These are phyloP conservation scores for Microtus montanus DNA, from an alignment of 2,113 vertebrate genomes.

Conservation along the genomic window DNA sequence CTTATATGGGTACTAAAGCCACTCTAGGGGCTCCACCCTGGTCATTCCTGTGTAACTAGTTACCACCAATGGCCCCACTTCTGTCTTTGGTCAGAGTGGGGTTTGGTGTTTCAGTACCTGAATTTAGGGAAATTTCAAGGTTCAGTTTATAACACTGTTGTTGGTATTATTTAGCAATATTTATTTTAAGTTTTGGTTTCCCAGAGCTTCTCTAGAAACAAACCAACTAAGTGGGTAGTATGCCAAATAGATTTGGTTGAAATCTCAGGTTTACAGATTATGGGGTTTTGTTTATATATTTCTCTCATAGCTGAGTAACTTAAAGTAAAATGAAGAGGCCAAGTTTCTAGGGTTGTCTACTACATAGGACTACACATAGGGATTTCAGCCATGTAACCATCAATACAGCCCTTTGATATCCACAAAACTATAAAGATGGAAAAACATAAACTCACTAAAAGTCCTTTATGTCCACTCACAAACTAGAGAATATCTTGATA, in stretches of 20 bases:
- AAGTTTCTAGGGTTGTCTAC: not conserved
- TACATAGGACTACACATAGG: not conserved
- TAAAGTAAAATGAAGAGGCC: not conserved
- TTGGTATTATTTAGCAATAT: not conserved
- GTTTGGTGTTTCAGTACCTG: too few species aligned
- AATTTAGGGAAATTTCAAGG: not conserved
- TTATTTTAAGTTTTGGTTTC: not conserved
- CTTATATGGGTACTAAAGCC: not conserved
- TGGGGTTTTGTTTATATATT: not conserved
- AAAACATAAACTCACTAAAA: not conserved
- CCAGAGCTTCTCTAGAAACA: not conserved
- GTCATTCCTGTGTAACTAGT: not conserved
- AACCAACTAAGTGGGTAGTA: not conserved
- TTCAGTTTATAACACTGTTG: not conserved
- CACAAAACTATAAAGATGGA: not conserved
- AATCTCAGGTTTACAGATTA: not conserved
- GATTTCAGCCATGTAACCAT: not conserved
- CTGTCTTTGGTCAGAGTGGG: not conserved
- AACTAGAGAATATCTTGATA: not conserved
- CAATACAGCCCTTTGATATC: not conserved
- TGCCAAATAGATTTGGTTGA: not conserved
- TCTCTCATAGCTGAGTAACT: not conserved
- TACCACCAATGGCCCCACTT: not conserved
- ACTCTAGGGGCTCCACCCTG: not conserved
- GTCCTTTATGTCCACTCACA: not conserved